These are phyloP conservation scores for Bombus confusus DNA, from an alignment of 1,140 invertebrate genomes.

Conservation along the genomic window DNA sequence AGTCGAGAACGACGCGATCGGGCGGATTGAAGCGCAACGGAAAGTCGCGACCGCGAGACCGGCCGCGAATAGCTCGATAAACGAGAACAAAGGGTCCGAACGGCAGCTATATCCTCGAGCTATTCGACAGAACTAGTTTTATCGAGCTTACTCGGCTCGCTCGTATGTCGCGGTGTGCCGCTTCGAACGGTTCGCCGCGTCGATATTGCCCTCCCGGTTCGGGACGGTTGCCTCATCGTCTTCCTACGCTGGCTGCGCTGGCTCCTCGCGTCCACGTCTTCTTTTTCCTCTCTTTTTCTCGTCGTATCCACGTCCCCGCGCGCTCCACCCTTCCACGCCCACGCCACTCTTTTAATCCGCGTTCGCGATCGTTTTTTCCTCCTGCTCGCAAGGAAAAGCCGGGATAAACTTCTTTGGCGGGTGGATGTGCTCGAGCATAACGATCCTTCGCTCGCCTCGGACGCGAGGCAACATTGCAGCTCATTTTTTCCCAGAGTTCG, in stretches of 20 bases:
- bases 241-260: neutral
- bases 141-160: conserved; percentile 42
- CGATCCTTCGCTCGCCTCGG: conserved; percentile 41
- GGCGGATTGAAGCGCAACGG: too few species aligned
- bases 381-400: neutral
- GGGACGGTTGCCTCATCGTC: neutral
- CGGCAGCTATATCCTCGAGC: conserved; percentile 32
- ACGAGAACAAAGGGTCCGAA: conserved; percentile 39
- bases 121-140: conserved; percentile 47
- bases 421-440: conserved; percentile 59
- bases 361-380: neutral
- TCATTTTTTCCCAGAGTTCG: conserved; percentile 44
- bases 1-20: neutral
- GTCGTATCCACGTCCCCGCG: neutral
- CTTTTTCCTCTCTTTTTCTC: conserved; percentile 18
- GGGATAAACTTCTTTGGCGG: conserved; percentile 40
- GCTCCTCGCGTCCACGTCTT: conserved; percentile 4
- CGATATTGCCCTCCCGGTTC: conserved; percentile 34
- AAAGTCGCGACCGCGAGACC: conserved; percentile 18
- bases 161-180: conserved; percentile 30
- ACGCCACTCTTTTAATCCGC: neutral
- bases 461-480: conserved; percentile 13
- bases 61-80: conserved; percentile 40
- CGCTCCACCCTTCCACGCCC: neutral
- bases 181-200: neutral